phyloP scores from a whole-genome alignment of 2,888 invertebrate species.

The Drosophila trichaetosa region DNA sequence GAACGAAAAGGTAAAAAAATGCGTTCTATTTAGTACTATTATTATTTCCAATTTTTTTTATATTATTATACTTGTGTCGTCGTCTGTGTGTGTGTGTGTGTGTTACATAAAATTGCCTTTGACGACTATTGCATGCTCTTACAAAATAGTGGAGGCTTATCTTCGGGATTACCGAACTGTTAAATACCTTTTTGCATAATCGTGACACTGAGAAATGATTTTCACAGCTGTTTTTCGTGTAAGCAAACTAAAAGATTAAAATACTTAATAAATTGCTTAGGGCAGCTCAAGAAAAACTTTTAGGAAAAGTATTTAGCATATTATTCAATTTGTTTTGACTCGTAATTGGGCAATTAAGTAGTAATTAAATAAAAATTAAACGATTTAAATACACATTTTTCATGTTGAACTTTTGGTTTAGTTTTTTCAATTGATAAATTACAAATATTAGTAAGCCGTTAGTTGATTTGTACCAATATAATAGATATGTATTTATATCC shows the following conservation, averaged over 20 bases:
- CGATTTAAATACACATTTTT: neutral
- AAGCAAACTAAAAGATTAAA: too few relatives aligned
- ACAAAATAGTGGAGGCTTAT: neutral
- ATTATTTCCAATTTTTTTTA: slow-evolving; percentile 11
- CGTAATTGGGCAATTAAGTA: neutral
- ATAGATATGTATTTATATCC: neutral
- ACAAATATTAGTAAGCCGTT: neutral
- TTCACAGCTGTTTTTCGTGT: neutral
- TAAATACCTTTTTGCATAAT: neutral
- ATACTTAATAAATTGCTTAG: too few relatives aligned
- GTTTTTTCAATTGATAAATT: neutral
- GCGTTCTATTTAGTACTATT: slow-evolving; percentile 40
- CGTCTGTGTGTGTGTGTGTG: slow-evolving; percentile 1
- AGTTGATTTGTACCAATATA: neutral
- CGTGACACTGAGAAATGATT: neutral
- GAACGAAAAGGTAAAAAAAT: slow-evolving; percentile 83
- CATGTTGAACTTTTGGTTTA: neutral
- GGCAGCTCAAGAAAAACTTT: neutral
- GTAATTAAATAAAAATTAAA: neutral
- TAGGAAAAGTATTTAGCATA: neutral
- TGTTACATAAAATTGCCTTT: slow-evolving; percentile 46
- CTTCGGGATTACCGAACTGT: neutral
- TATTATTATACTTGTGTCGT: slow-evolving; percentile 1
- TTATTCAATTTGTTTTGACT: neutral
- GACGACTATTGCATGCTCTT: slow-evolving; percentile 37